Percentiles rank a stretch among this genome's conserved stretches.
phyloP scores from a whole-genome alignment of 2,113 vertebrate genomes.

The Mus musculus region DNA sequence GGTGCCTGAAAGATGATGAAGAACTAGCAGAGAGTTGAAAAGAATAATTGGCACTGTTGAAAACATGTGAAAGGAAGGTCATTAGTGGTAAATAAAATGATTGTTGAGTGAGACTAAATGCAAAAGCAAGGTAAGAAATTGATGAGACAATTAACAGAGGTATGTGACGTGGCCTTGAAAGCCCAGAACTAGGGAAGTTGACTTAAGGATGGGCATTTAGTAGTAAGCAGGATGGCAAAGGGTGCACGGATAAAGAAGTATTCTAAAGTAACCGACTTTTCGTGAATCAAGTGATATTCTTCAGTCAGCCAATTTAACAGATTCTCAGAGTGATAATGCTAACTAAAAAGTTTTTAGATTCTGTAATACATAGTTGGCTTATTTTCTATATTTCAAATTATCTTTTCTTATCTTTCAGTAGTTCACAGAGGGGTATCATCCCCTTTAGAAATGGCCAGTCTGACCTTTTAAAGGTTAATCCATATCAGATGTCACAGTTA shows the following conservation, averaged over 20 bases:
- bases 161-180: background rate
- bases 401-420: background rate
- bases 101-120: background rate
- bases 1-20: background rate
- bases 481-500: background rate
- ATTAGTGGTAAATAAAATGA: constrained; percentile 41
- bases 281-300: background rate
- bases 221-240: background rate
- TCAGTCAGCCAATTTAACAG: background rate
- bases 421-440: rapidly evolving
- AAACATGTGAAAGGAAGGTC: constrained; percentile 16
- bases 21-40: background rate
- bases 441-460: background rate
- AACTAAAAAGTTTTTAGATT: background rate
- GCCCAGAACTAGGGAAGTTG: background rate
- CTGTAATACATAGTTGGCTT: background rate
- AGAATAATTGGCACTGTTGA: background rate
- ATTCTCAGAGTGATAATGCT: background rate
- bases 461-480: background rate
- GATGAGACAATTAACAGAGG: constrained; percentile 19
- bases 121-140: constrained; percentile 30
- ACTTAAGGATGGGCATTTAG: background rate
- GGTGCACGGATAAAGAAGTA: background rate
- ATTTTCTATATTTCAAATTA: background rate
- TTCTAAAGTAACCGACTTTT: background rate